Base-by-base conservation (phyloP, 2,113 vertebrate genomes). In the Accipiter virgatus region DNA sequence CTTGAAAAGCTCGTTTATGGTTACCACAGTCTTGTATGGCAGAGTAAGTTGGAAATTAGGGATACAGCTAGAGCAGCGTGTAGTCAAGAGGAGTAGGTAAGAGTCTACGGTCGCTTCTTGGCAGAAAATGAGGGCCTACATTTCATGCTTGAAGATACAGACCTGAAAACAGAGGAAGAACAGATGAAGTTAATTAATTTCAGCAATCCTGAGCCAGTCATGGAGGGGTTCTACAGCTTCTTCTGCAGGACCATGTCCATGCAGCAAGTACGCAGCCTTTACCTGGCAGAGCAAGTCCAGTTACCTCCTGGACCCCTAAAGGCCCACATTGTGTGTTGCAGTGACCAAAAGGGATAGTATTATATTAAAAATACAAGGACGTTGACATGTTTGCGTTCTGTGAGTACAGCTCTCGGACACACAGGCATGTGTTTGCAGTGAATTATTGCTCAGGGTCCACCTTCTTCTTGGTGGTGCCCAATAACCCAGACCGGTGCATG, bases 81-180 rank as follows among this genome's bases (percentile, higher is more conserved):
- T 21, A 10, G 25, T 72, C 36, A 52, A 43, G 59, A 82, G 61
- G 27, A 52, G 38, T 13, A 38, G 25, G 26, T 29, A 25, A 9
- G 67, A 40, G 42, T 31, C 34, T 43, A 16, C 0, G 1, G 4
- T 50, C 0, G 1, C 22, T 26, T 32, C 10, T 36, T 42, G 52
- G 32, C 26, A 36, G 38, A 43, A 32, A 56, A 40, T 9, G 36
- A 27, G 36, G 43, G 15, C 32, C 16, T 58, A 50, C 17, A 13
- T 32, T 36, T 74, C 21, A 3, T 10, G 10, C 27, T n/a, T 42
- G 43, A 67, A 67, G 22, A 23, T 34, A 29, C 10, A 20, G 38
- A 38, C 42, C 32, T 90, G 43, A 45, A 26, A 38, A 32, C 53
- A 71, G 42, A 58, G 32, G 26, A 42, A 58, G 43, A 34, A 25